Base-by-base conservation (phyloP, 2,797 vertebrate genomes). In the Arctocebus calabarensis region DNA sequence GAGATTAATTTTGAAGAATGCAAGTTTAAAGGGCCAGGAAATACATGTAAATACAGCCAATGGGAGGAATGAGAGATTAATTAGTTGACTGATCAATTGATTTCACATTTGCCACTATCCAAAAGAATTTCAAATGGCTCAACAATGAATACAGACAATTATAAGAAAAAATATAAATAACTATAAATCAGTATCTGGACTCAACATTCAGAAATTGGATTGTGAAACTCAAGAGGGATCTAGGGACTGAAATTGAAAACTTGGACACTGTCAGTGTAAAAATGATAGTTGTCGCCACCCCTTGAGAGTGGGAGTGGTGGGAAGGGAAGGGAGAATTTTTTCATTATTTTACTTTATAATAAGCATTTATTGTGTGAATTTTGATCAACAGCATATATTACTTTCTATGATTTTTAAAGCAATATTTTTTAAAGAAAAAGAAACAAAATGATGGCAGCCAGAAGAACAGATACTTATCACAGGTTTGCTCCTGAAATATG, bases 171-270 rank as follows among this genome's bases (percentile, higher is more conserved):
- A 91, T 62, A 87, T 77, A 94, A 82, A 73, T n/a, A 88, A 82
- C 29, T 87, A 90, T 95, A 96, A 97, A 78, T 93, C 81, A 86
- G 81, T 77, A 91, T 96, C 89, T 96, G 93, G 61, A 27, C 95
- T 96, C 82, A 94, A 88, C 20, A 85, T 75, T 83, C 34, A 75
- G 43, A 95, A 34, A 89, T 2, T 78, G 59, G 95, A 96, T 88
- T 97, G 77, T 96, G 94, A 95, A 95, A 96, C 84, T 91, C 91
- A n/a, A 84, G 81, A 94, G 93, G 94, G 90, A 95, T 40, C 93
- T 68, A 57, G 87, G 87, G 93, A 94, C 91, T 78, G 48, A 94
- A 95, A 96, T 10, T 11, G 95, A 95, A 97, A 96, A 92, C 86
- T 91, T 95, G 97, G 91, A 92, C 77, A 77, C 74, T 32, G 25